These are phyloP conservation scores for Antedon mediterranea DNA, from an alignment of 53 echinoderm and acorn worm species.

Conservation along the genomic window DNA sequence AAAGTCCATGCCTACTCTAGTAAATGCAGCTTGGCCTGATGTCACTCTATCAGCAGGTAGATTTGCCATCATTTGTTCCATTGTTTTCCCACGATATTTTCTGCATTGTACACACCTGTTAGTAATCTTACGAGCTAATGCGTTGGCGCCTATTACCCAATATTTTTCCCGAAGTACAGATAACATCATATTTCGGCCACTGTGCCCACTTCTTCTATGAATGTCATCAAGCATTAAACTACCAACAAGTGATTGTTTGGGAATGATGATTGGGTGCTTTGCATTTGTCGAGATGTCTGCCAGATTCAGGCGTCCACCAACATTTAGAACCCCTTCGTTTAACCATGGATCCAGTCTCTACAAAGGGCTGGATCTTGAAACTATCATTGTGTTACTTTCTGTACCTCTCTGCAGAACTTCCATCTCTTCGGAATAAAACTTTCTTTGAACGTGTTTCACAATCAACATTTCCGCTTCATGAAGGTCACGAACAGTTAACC, in stretches of 20 bases:
- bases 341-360: conserved; percentile 20
- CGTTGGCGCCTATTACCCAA: neutral
- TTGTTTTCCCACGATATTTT: neutral
- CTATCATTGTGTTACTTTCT: neutral
- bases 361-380: conserved; percentile 15
- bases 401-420: neutral
- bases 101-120: conserved; percentile 1
- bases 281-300: neutral
- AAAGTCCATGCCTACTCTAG: neutral
- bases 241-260: conserved; percentile 10
- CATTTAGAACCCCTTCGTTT: conserved; percentile 10
- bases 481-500: neutral
- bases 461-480: neutral
- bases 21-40: neutral
- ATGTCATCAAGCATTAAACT: conserved; percentile 7
- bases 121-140: neutral
- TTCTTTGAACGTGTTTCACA: conserved; percentile 5
- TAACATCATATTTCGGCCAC: conserved; percentile 24
- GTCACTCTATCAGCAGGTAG: neutral
- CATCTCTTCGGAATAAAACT: neutral
- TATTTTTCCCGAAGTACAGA: neutral
- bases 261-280: conserved; percentile 26
- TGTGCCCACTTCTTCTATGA: conserved; percentile 22
- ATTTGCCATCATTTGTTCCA: neutral
- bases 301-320: conserved; percentile 11